Percentiles rank a stretch among this genome's conserved stretches.
Evolutionary conservation across 2,797 vertebrate genomes (phyloP).

Genomic region (Ciconia nigra): DNA sequence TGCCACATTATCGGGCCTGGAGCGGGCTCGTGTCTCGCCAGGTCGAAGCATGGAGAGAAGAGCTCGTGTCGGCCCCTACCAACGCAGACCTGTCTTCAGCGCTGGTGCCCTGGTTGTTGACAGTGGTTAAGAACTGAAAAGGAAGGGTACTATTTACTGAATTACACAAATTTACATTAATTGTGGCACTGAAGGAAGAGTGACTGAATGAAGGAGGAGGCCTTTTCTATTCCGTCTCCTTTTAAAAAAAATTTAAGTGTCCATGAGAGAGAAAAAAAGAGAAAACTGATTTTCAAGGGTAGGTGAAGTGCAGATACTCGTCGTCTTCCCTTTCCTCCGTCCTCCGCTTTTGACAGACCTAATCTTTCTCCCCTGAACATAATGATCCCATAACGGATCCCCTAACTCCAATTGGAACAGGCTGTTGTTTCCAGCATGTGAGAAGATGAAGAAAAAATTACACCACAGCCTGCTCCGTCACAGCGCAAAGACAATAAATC

Average conservation of each 20-base stretch:
- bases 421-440: not conserved
- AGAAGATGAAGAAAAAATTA: not conserved
- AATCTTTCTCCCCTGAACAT: not conserved
- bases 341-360: not conserved
- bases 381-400: not conserved
- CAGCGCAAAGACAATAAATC: not conserved
- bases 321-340: not conserved
- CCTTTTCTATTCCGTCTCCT: not conserved
- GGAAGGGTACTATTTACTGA: not conserved
- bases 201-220: not conserved
- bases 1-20: fast-evolving
- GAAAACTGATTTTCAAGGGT: not conserved
- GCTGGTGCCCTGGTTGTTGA: not conserved
- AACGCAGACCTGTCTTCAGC: not conserved
- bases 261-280: not conserved
- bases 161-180: not conserved
- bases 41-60: not conserved
- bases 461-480: not conserved
- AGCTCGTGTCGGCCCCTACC: not conserved
- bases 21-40: not conserved
- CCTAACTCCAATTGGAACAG: not conserved
- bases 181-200: not conserved
- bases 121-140: not conserved
- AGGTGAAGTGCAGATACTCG: not conserved
- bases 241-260: fast-evolving